Evolutionary conservation across 2,888 invertebrate genomes (phyloP).

Genomic region (Spilosoma lubricipeda): DNA sequence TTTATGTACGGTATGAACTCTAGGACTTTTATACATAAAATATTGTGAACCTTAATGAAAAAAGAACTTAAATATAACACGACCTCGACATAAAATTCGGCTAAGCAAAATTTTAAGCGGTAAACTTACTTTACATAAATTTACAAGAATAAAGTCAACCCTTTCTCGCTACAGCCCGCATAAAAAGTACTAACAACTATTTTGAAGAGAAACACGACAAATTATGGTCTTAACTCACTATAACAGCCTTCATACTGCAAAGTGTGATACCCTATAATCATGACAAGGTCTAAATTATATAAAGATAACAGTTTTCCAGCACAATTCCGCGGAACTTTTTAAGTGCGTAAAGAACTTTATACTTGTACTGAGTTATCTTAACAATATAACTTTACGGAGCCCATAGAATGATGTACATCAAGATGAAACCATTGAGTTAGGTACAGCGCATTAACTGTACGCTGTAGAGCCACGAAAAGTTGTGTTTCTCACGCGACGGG

Average conservation of each 20-base stretch:
- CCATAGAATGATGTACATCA: constrained; percentile 32
- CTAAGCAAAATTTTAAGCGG: not conserved
- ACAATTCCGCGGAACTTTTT: constrained; percentile 18
- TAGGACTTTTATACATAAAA: not conserved
- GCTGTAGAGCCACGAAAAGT: constrained; percentile 72
- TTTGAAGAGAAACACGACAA: not conserved
- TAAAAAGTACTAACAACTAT: constrained; percentile 7
- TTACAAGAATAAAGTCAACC: not conserved
- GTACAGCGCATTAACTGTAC: constrained; percentile 51
- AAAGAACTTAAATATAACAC: not conserved
- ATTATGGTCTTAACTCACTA: constrained; percentile 3
- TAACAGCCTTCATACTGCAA: not conserved
- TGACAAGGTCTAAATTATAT: constrained; percentile 14
- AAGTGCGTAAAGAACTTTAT: constrained; percentile 17
- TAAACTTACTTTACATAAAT: not conserved
- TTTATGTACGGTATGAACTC: not conserved
- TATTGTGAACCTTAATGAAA: not conserved
- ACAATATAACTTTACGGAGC: constrained; percentile 25
- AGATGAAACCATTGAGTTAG: constrained; percentile 35
- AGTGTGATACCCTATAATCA: not conserved
- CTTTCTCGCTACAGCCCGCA: not conserved
- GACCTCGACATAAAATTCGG: not conserved
- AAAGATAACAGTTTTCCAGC: constrained; percentile 11
- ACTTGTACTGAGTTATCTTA: constrained; percentile 19
- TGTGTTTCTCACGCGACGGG: constrained; percentile 66